Evolutionary conservation across 2,797 vertebrate species (phyloP), one percentile per base, ranked within the genome.

Genomic region (Okamejei kenojei): DNA sequence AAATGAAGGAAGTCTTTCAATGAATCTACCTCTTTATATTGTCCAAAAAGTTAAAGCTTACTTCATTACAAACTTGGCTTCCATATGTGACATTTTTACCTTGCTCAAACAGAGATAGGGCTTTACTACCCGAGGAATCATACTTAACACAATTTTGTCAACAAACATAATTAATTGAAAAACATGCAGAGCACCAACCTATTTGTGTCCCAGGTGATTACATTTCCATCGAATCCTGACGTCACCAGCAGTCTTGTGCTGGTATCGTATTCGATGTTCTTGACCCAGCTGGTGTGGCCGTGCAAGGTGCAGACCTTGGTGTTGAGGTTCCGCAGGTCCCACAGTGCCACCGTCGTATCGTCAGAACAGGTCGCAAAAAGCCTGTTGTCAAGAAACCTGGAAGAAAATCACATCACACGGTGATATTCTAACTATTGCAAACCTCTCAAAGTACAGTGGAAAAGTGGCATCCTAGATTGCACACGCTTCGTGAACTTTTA

Each of bases 161-260:
- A 35, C 32, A 35, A 71, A 73, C 35, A 73, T n/a, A 29, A 10
- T 6, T 76, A 74, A 71, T 74, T 74, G 11, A 54, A 74, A 76
- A 92, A 54, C 19, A 74, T 38, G n/a, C n/a, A 88, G 13, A 92
- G 23, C 93, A 94, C 94, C 9, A 81, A 99, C 99, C 99, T 98
- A 96, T 99, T 99, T 23, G 98, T 99, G 96, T 99, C 99, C 99
- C 99, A 99, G 71, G 99, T 99, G 95, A 99, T 99, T 94, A 99
- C 99, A 93, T 99, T 99, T 93, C 99, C 99, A 93, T 99, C 99
- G 61, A 99, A 99, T 94, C 99, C 99, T 5, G 99, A 99, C 0
- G 99, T 99, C 94, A 99, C 99, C 26, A 99, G 96, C 23, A 99
- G 96, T 78, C 98, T 97, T 0, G 98, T 99, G 96, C 98, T 98